Conservation (phyloP, 1,140 invertebrate species). For the Sarcophaga peregrina region DNA sequence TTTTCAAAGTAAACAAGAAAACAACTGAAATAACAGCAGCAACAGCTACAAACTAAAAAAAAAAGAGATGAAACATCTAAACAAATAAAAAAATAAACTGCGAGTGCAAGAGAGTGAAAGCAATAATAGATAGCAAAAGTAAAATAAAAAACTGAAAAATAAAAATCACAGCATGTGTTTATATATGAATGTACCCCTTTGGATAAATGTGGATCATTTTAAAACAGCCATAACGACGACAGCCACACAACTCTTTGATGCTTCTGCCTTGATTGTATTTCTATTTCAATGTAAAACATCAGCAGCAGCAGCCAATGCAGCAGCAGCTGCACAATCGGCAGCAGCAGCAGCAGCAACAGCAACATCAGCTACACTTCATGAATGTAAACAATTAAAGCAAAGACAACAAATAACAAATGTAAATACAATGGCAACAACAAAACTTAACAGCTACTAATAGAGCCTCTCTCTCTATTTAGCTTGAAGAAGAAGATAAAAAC, state of each 20-base stretch:
- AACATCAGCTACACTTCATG: not conserved
- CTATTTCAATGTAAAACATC: slow-evolving; percentile 38
- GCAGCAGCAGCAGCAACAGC: not conserved
- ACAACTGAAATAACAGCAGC: not conserved
- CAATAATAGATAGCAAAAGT: not conserved
- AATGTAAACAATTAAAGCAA: slow-evolving; percentile 33
- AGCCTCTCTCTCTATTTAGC: no score
- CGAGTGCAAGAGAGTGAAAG: no score
- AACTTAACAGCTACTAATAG: no score
- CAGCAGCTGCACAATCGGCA: slow-evolving; percentile 1
- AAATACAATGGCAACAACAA: no score
- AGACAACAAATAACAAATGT: not conserved
- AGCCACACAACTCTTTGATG: slow-evolving; percentile 43
- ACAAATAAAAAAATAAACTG: not conserved
- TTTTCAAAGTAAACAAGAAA: not conserved
- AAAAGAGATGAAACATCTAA: not conserved
- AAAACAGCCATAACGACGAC: slow-evolving; percentile 41
- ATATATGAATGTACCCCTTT: slow-evolving; percentile 48
- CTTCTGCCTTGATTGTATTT: slow-evolving; percentile 45
- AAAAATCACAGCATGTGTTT: slow-evolving; percentile 46
- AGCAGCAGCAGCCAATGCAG: not conserved
- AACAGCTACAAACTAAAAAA: not conserved
- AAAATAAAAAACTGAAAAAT: slow-evolving; percentile 1
- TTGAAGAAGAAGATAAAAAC: no score
- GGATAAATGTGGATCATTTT: slow-evolving; percentile 48